phyloP scores from a whole-genome alignment of 2,113 vertebrate genomes.

The Nothobranchius furzeri region DNA sequence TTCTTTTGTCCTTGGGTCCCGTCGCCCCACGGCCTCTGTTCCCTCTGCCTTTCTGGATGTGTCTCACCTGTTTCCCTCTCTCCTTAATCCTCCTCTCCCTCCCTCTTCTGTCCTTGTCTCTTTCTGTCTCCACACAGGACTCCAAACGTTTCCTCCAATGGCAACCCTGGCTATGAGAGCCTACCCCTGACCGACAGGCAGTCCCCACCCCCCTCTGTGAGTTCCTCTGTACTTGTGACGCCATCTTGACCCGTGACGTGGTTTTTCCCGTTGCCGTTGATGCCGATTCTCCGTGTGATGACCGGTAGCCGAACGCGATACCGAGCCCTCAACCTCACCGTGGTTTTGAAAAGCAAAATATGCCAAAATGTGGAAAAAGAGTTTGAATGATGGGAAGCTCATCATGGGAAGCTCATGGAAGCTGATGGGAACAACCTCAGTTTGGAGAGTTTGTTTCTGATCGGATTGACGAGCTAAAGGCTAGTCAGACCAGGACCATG shows the following conservation, averaged over 20 bases:
- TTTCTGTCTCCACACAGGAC: constrained; percentile 84
- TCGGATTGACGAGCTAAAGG: no score
- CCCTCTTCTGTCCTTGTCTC: constrained; percentile 66
- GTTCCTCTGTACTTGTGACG: constrained; percentile 79
- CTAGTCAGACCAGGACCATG: no score
- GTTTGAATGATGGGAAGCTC: neutral
- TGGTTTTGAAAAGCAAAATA: constrained; percentile 5
- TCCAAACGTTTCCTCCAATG: constrained; percentile 97
- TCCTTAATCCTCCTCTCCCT: constrained; percentile 35
- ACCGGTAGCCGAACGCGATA: constrained; percentile 15
- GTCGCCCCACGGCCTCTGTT: constrained; percentile 36
- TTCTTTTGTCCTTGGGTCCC: constrained; percentile 59
- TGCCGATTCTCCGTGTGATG: constrained; percentile 32
- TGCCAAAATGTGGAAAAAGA: neutral
- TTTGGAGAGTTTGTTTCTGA: no score
- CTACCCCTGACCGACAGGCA: constrained; percentile 85
- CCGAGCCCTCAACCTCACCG: constrained; percentile 14
- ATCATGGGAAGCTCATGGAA: no score
- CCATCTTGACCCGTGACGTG: constrained; percentile 68
- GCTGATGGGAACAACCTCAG: no score
- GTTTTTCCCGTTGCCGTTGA: constrained; percentile 31
- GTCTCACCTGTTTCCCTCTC: constrained; percentile 63
- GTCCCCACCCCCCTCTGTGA: constrained; percentile 89
- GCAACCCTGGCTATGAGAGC: constrained; percentile 95
- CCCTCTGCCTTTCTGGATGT: constrained; percentile 56